Conservation (phyloP, 1,140 invertebrate genomes). For the Papilio glaucus region DNA sequence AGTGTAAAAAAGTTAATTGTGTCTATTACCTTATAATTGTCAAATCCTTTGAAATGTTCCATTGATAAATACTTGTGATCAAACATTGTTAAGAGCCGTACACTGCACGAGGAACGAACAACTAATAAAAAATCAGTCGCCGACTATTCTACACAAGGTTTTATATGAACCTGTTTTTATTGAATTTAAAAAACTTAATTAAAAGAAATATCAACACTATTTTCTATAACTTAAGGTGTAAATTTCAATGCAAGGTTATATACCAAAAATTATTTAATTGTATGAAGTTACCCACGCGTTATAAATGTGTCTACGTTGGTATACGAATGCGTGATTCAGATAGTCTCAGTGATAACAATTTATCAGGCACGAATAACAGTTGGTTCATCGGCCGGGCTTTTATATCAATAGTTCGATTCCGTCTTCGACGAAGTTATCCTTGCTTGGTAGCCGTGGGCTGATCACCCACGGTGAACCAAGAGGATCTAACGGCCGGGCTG, state of each 20-base stretch:
- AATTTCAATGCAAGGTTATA: neutral
- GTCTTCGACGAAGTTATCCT: too few species aligned
- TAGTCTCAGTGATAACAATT: neutral
- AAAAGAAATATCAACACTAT: neutral
- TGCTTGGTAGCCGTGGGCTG: too few species aligned
- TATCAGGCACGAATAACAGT: neutral
- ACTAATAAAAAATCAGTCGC: neutral
- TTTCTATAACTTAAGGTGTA: neutral
- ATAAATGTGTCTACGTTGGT: neutral
- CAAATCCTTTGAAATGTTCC: conserved; percentile 93
- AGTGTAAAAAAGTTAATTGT: too few species aligned
- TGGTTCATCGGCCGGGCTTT: neutral
- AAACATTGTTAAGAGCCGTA: conserved; percentile 58
- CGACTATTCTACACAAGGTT: neutral
- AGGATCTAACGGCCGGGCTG: too few species aligned
- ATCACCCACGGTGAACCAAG: too few species aligned
- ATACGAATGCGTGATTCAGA: neutral
- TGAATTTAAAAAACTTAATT: neutral
- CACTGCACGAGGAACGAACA: neutral
- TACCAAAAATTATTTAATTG: neutral
- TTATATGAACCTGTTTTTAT: neutral
- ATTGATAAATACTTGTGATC: conserved; percentile 89
- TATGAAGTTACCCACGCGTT: neutral
- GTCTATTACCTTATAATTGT: conserved; percentile 97
- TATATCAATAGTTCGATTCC: neutral